Conservation (phyloP, 2,888 invertebrate genomes). For the Nymphalis urticae region DNA sequence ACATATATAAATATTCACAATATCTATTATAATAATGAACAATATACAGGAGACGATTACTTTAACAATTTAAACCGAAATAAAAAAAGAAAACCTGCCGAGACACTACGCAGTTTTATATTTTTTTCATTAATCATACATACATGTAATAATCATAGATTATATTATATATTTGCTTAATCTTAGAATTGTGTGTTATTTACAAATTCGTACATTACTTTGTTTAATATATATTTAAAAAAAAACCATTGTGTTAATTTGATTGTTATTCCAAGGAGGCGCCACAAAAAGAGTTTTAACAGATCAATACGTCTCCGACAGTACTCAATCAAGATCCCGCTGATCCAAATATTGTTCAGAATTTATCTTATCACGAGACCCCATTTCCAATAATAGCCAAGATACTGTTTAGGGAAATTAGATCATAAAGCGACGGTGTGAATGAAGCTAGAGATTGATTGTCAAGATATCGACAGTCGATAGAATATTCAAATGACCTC, state of each 20-base stretch:
- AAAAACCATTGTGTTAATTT: background rate
- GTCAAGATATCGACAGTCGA: constrained; percentile 47
- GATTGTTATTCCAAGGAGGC: constrained; percentile 5
- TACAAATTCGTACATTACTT: too few species aligned
- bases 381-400: constrained; percentile 55
- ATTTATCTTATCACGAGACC: constrained; percentile 61
- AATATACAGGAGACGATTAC: too few species aligned
- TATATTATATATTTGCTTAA: too few species aligned
- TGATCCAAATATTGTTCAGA: constrained; percentile 24
- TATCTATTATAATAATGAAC: too few species aligned
- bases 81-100: too few species aligned
- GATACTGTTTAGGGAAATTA: constrained; percentile 55
- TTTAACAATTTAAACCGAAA: too few species aligned
- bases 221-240: background rate
- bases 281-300: constrained; percentile 26
- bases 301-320: constrained; percentile 20
- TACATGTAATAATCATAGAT: too few species aligned
- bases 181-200: too few species aligned
- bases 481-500: constrained; percentile 37
- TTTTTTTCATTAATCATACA: too few species aligned
- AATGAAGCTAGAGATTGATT: constrained; percentile 60
- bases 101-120: too few species aligned
- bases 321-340: constrained; percentile 28
- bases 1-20: too few species aligned
- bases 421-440: constrained; percentile 49